Conservation (phyloP, 1,140 invertebrate genomes). For the Oryctes rhinoceros region DNA sequence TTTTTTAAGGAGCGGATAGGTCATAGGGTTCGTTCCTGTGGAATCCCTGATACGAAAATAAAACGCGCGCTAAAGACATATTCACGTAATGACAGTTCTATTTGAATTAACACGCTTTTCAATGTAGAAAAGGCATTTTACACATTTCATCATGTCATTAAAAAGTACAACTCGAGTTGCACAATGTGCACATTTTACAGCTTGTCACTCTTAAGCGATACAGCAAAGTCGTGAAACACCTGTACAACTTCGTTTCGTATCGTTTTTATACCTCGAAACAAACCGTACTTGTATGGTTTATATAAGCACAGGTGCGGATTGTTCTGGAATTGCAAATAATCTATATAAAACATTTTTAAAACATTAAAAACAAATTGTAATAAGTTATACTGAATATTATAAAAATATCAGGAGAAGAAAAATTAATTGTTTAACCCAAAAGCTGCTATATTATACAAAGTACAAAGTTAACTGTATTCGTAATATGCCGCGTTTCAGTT, state of each 20-base stretch:
- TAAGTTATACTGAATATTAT: too few species aligned
- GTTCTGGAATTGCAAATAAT: not conserved
- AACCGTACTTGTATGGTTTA: slow-evolving; percentile 22
- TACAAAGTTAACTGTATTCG: too few species aligned
- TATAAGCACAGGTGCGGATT: slow-evolving; percentile 4
- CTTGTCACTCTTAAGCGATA: slow-evolving; percentile 36
- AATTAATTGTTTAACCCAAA: too few species aligned
- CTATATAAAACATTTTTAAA: too few species aligned
- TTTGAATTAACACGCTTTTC: slow-evolving; percentile 30
- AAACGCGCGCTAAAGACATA: not conserved
- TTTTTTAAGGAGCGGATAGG: too few species aligned
- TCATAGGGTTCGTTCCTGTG: too few species aligned
- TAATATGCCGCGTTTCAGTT: too few species aligned
- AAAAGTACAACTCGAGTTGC: slow-evolving; percentile 25
- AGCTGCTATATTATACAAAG: too few species aligned
- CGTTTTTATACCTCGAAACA: slow-evolving; percentile 35
- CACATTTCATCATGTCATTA: slow-evolving; percentile 24
- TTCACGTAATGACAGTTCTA: slow-evolving; percentile 2
- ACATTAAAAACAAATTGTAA: too few species aligned
- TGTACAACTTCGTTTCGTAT: slow-evolving; percentile 16
- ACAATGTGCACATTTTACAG: slow-evolving; percentile 38
- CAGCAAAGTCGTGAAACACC: slow-evolving; percentile 39
- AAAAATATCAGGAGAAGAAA: too few species aligned
- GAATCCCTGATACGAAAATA: too few species aligned
- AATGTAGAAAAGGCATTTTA: slow-evolving; percentile 18